These are phyloP conservation scores for Budorcas taxicolor DNA, from an alignment of 2,113 vertebrate species.

Conservation along the genomic window DNA sequence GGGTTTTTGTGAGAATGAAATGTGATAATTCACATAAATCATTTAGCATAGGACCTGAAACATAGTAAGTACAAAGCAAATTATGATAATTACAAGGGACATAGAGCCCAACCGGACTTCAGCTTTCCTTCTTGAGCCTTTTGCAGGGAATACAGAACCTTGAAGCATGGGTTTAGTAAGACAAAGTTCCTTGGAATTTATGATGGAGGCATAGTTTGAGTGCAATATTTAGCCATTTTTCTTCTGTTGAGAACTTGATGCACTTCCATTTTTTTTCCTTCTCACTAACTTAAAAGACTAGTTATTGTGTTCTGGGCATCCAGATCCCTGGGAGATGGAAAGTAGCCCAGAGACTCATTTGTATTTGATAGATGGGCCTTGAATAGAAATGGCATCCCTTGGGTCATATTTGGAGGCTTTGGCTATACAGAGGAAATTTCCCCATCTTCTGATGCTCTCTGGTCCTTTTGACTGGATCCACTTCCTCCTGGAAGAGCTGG, in stretches of 20 bases:
- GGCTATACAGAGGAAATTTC: neutral
- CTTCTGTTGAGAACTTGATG: neutral
- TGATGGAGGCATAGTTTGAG: neutral
- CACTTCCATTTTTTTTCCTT: neutral
- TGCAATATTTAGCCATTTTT: neutral
- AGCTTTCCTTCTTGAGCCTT: neutral
- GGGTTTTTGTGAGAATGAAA: neutral
- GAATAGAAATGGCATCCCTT: neutral
- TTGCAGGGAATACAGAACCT: neutral
- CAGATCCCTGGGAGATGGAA: neutral
- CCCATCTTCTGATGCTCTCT: neutral
- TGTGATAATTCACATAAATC: neutral
- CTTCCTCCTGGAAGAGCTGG: neutral
- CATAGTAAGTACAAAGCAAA: neutral
- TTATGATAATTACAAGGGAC: neutral
- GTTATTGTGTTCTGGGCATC: neutral
- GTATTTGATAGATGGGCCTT: neutral
- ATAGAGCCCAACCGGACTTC: neutral
- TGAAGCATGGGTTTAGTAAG: neutral
- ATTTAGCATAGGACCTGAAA: neutral
- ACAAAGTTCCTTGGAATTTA: neutral
- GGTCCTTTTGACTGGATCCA: neutral
- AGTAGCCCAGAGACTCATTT: neutral
- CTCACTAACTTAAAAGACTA: slow-evolving; percentile 1
- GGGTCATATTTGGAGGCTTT: neutral